These are phyloP conservation scores for Biston stratarius DNA, from an alignment of 2,888 invertebrate genomes.

Conservation along the genomic window DNA sequence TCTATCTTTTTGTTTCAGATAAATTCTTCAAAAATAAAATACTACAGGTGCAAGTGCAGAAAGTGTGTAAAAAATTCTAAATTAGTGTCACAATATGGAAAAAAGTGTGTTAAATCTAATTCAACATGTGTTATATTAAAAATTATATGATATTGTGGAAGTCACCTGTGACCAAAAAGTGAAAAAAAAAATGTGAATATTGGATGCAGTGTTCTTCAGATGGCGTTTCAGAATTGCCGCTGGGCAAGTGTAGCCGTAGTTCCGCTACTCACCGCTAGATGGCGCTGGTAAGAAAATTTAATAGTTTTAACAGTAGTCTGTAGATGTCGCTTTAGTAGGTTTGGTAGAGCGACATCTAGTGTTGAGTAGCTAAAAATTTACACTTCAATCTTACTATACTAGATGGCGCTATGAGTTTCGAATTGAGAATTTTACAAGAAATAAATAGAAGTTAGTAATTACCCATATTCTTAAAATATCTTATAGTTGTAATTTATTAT, in stretches of 20 bases:
- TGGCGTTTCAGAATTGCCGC: conserved; percentile 74
- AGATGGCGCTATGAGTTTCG: conserved; percentile 62
- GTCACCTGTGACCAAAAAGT: conserved; percentile 49
- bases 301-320: background rate
- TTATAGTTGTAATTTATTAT: too few species aligned
- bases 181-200: conserved; percentile 58
- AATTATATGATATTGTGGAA: conserved; percentile 50
- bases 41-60: conserved; percentile 73
- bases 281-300: conserved; percentile 69
- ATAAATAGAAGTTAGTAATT: too few species aligned
- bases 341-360: conserved; percentile 57
- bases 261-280: conserved; percentile 69
- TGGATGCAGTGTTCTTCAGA: conserved; percentile 84
- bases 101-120: conserved; percentile 51
- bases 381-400: conserved; percentile 27
- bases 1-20: conserved; percentile 66
- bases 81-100: conserved; percentile 61
- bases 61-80: conserved; percentile 62
- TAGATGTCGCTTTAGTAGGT: conserved; percentile 28
- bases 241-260: conserved; percentile 63
- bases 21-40: conserved; percentile 67
- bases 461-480: too few species aligned
- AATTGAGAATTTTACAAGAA: background rate
- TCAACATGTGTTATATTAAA: conserved; percentile 56
- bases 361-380: conserved; percentile 53